Base-by-base conservation (phyloP, 2,888 invertebrate species). In the Palloptera scutellata region DNA sequence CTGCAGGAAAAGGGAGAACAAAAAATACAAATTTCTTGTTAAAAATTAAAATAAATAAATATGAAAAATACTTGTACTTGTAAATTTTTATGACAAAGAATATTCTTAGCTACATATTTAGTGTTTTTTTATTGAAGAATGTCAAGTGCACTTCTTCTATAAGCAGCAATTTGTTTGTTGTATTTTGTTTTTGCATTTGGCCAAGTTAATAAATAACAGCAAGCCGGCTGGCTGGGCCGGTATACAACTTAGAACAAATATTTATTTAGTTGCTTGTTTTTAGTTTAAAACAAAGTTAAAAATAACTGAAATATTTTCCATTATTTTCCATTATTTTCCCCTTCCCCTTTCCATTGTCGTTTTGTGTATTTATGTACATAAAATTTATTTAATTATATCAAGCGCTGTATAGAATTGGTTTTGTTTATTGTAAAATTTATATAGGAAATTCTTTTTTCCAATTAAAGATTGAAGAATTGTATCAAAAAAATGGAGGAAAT, bases 71-170 rank as follows among this genome's bases (percentile, higher is more conserved):
- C 51, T 45, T 43, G 57, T 51, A 61, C 41, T 55, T 48, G 19
- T 54, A 71, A 64, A 70, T 66, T 70, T 59, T 69, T 70, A 69
- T 68, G 63, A 72, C 68, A 70, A 70, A 66, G 68, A 67, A 70
- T 58, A 41, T 66, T 58, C 54, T 60, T 57, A 45, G 54, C 41
- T 52, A n/a, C n/a, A n/a, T n/a, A n/a, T n/a, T n/a, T n/a, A n/a
- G 54, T 66, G 43, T 15, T 13, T 45, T 45, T 45, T 13, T 45
- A 13, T 13, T 48, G 48, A 48, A 69, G 64, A 73, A 67, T 70
- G 68, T 72, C 69, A 72, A 74, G 70, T 74, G 72, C 68, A 73
- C 42, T 41, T 17, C 30, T 30, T 30, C 30, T 30, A 30, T 30
- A 30, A 30, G 30, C 30, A 30, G 30, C 30, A 30, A 60, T 60